A percentile compares a stretch with the other conserved stretches of the same genome.
These are phyloP conservation scores for Leptoteleia sp. DNA, from an alignment of 1,140 invertebrate genomes.

Conservation along the genomic window DNA sequence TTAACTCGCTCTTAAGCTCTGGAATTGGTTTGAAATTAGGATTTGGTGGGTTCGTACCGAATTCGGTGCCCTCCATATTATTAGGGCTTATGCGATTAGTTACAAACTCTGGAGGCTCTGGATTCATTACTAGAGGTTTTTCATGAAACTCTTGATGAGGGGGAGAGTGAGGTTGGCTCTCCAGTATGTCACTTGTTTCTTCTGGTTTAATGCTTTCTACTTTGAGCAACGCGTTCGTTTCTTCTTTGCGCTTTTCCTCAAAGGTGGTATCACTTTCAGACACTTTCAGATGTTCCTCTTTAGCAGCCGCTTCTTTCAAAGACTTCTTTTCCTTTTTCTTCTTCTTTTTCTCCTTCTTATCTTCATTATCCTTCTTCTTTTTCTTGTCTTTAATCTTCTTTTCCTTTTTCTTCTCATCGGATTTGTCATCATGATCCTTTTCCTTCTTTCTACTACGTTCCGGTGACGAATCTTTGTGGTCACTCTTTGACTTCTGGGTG, in stretches of 20 bases:
- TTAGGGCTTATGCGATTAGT: conserved; percentile 41
- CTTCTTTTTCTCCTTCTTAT: conserved; percentile 81
- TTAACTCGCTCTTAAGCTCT: conserved; percentile 73
- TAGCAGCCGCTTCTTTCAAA: conserved; percentile 72
- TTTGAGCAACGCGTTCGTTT: conserved; percentile 52
- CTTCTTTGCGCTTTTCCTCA: conserved; percentile 51
- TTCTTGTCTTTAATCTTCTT: conserved; percentile 82
- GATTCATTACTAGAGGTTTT: conserved; percentile 77
- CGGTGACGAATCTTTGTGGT: conserved; percentile 74
- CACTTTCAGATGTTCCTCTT: conserved; percentile 76
- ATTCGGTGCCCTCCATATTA: conserved; percentile 69
- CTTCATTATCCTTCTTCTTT: conserved; percentile 77
- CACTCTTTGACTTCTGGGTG: conserved; percentile 67
- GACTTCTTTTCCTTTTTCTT: conserved; percentile 78
- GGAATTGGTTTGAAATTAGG: conserved; percentile 78
- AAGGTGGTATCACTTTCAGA: conserved; percentile 72
- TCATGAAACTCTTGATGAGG: conserved; percentile 72
- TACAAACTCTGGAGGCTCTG: conserved; percentile 74
- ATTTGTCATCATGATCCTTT: conserved; percentile 76
- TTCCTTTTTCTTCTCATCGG: conserved; percentile 80
- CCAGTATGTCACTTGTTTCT: conserved; percentile 25
- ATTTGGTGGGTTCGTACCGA: conserved; percentile 76
- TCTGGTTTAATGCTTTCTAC: conserved; percentile 60
- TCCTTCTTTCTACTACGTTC: conserved; percentile 79
- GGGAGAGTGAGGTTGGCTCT: conserved; percentile 21